Conservation (phyloP, 2,797 vertebrate species). For the Microhierax caerulescens region DNA sequence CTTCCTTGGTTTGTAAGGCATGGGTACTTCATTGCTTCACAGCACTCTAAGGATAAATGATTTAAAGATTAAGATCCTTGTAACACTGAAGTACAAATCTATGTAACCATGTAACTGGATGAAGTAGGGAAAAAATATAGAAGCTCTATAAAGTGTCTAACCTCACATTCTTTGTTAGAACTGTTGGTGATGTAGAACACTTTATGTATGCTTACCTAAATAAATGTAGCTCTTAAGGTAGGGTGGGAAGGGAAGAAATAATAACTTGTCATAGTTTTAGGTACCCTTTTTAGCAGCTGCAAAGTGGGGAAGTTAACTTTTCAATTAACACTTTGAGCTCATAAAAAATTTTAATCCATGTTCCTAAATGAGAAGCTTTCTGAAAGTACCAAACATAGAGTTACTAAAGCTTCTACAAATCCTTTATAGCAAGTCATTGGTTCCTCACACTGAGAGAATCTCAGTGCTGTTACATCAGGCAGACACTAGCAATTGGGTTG, state of each 20-base stretch:
- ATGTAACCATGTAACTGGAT: neutral
- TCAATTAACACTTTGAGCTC: neutral
- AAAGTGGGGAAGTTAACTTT: neutral
- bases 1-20: neutral
- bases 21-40: neutral
- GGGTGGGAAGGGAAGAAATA: neutral
- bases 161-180: neutral
- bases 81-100: neutral
- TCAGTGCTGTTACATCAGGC: neutral
- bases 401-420: neutral
- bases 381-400: neutral
- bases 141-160: neutral
- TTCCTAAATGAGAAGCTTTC: neutral
- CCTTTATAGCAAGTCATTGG: neutral
- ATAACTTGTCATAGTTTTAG: neutral
- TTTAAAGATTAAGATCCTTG: neutral
- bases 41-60: neutral
- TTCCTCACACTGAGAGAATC: neutral
- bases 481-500: neutral
- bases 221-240: neutral
- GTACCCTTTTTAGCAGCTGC: neutral
- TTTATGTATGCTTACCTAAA: neutral
- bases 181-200: neutral
- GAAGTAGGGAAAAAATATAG: neutral
- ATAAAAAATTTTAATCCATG: neutral